A percentile compares a stretch with the other conserved stretches of the same genome.
Conservation (phyloP, 2,888 invertebrate genomes). For the Athrips mouffetella region DNA sequence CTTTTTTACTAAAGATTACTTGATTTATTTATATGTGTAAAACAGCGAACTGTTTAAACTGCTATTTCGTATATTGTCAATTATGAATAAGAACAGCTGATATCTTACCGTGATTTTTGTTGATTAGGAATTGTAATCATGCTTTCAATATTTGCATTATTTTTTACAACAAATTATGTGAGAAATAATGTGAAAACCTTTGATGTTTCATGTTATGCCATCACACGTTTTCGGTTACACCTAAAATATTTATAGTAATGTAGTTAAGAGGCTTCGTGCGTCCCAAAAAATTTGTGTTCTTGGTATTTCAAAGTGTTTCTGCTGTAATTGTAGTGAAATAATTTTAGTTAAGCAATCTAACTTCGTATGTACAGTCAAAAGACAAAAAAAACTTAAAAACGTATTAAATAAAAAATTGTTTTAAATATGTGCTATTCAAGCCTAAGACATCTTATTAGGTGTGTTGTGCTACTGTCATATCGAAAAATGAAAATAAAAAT, state of each 20-base stretch:
- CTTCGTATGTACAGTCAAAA: slow-evolving; percentile 56
- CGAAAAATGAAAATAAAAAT: slow-evolving; percentile 60
- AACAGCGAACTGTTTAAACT: background rate
- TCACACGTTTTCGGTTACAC: background rate
- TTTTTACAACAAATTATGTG: too few species aligned
- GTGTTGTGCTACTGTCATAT: slow-evolving; percentile 42
- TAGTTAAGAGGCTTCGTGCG: slow-evolving; percentile 1
- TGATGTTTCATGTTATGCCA: background rate
- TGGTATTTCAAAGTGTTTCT: slow-evolving; percentile 41
- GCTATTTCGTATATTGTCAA: too few species aligned
- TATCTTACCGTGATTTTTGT: too few species aligned
- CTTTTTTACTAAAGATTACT: too few species aligned
- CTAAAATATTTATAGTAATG: background rate
- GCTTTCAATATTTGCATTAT: too few species aligned
- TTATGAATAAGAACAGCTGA: too few species aligned
- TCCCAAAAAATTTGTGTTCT: slow-evolving; percentile 18
- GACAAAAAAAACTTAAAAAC: slow-evolving; percentile 49
- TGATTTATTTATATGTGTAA: background rate
- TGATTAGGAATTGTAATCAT: too few species aligned
- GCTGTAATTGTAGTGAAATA: slow-evolving; percentile 49
- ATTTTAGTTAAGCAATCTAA: slow-evolving; percentile 53
- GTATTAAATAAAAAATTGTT: slow-evolving; percentile 32
- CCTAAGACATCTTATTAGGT: slow-evolving; percentile 38
- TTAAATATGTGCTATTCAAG: slow-evolving; percentile 37
- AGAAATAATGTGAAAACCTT: too few species aligned